Percentiles rank a stretch among this genome's conserved stretches.
Conservation (phyloP, 1,140 invertebrate genomes). For the Drosophila pectinifera region DNA sequence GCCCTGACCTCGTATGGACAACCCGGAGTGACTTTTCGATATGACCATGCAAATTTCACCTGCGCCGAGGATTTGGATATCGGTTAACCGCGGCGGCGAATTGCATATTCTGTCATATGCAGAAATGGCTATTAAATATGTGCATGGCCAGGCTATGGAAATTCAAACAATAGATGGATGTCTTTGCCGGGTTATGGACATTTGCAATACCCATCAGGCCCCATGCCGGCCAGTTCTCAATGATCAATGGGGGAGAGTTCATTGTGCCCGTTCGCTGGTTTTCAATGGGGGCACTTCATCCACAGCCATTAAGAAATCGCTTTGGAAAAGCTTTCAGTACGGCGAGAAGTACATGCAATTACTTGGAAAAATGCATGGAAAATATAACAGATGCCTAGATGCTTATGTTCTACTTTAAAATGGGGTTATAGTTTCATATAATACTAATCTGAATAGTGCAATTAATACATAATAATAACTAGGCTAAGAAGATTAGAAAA, state of each 20-base stretch:
- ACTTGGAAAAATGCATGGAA: not conserved
- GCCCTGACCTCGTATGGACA: slow-evolving; percentile 61
- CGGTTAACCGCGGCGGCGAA: slow-evolving; percentile 10
- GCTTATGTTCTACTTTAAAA: too few relatives aligned
- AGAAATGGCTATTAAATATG: slow-evolving; percentile 77
- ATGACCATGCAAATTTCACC: slow-evolving; percentile 82
- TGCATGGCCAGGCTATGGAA: slow-evolving; percentile 68
- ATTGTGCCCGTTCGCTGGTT: slow-evolving; percentile 24
- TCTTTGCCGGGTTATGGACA: slow-evolving; percentile 54
- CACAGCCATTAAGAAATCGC: slow-evolving; percentile 8
- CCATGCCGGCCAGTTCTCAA: slow-evolving; percentile 23
- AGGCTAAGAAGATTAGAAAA: not conserved
- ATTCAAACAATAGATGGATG: slow-evolving; percentile 56
- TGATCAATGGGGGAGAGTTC: slow-evolving; percentile 23
- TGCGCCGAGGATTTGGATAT: slow-evolving; percentile 46
- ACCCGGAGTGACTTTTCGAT: slow-evolving; percentile 47
- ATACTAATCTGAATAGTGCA: too few relatives aligned
- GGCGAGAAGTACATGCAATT: not conserved
- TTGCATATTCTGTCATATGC: slow-evolving; percentile 80
- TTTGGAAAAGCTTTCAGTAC: not conserved
- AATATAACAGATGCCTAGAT: too few relatives aligned
- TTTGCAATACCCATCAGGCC: slow-evolving; percentile 49
- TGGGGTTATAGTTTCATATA: not conserved
- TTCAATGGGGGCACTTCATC: slow-evolving; percentile 18
- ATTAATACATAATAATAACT: too few relatives aligned